Evolutionary conservation across 2,797 vertebrate genomes (phyloP).

Genomic region (Schizopygopsis malacanthus): DNA sequence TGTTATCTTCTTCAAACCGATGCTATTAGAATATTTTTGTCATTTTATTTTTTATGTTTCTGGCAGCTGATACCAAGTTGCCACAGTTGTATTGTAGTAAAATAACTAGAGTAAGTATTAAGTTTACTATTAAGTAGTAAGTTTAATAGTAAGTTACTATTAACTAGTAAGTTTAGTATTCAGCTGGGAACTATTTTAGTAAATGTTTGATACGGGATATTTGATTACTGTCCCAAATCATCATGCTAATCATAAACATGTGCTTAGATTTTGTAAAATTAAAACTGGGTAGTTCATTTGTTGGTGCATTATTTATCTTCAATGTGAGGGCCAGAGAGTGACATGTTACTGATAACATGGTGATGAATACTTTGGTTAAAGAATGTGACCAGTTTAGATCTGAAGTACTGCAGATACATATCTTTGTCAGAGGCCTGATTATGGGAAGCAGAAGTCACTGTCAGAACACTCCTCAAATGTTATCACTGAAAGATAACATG

Average conservation of each 20-base stretch:
- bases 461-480: slow-evolving; percentile 27
- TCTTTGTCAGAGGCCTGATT: not conserved
- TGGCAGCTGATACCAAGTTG: not conserved
- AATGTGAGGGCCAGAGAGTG: not conserved
- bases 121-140: too few species aligned
- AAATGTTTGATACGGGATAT: not conserved
- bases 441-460: slow-evolving; percentile 16
- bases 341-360: not conserved
- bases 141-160: too few species aligned
- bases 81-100: not conserved
- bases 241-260: slow-evolving; percentile 1
- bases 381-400: not conserved
- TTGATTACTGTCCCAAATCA: not conserved
- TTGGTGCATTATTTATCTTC: not conserved
- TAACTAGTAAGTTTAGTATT: not conserved
- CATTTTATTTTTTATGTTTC: not conserved
- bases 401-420: not conserved
- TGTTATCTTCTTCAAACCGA: not conserved
- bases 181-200: not conserved
- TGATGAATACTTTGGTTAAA: not conserved
- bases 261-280: not conserved
- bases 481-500: slow-evolving; percentile 10
- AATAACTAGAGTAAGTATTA: not conserved
- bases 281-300: slow-evolving; percentile 3
- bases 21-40: not conserved